A percentile compares a stretch with the other conserved stretches of the same genome.
Evolutionary conservation across 2,113 vertebrate genomes (phyloP).

Genomic region (Sinocyclocheilus anophthalmus): DNA sequence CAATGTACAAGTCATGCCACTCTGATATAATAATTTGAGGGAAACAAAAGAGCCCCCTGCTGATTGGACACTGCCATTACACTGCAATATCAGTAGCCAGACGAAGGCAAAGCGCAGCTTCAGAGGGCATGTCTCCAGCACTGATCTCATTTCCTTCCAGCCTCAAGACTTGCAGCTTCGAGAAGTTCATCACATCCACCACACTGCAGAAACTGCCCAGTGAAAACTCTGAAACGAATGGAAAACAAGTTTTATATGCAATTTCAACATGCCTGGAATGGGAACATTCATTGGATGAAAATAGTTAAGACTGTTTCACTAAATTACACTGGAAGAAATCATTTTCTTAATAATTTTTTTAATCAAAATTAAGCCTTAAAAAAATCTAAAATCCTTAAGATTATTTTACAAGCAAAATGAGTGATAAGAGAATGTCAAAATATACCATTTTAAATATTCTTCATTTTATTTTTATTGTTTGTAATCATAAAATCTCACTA

Average conservation of each 20-base stretch:
- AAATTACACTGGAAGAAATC: too few relatives aligned
- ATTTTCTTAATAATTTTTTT: too few relatives aligned
- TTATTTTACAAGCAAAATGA: not conserved
- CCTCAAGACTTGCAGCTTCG: constrained; percentile 86
- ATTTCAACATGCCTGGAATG: not conserved
- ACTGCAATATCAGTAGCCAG: constrained; percentile 84
- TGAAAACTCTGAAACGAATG: constrained; percentile 83
- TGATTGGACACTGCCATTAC: constrained; percentile 64
- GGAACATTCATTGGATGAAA: not conserved
- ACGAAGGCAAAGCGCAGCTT: constrained; percentile 86
- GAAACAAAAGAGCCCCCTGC: constrained; percentile 26
- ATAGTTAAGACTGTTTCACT: too few relatives aligned
- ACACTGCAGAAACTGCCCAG: constrained; percentile 91
- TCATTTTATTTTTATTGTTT: not conserved
- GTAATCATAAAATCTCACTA: too few relatives aligned
- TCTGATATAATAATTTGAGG: not conserved
- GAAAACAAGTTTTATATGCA: not conserved
- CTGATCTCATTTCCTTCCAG: constrained; percentile 90
- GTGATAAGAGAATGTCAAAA: not conserved
- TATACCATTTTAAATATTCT: not conserved
- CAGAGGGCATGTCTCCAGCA: constrained; percentile 78
- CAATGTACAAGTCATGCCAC: constrained; percentile 6
- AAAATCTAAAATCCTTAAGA: not conserved
- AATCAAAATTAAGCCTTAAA: not conserved
- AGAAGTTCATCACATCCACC: constrained; percentile 89